Conservation (phyloP, 2,888 invertebrate species). For the Melieria crassipennis region DNA sequence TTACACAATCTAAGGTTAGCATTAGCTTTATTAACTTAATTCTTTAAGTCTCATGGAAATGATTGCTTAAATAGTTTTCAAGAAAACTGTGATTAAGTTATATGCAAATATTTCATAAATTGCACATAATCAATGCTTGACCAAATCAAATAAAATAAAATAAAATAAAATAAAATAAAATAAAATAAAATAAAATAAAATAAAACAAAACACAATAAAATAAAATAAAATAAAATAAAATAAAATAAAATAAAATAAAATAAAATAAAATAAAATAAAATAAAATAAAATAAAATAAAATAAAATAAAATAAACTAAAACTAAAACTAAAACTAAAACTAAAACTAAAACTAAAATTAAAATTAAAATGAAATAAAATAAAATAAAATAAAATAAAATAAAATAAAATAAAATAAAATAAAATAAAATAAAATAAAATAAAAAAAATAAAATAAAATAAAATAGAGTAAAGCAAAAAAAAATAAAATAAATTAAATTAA, state of each 20-base stretch:
- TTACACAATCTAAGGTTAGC: too few relatives aligned
- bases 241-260: conserved; percentile 12
- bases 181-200: conserved; percentile 16
- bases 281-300: conserved; percentile 14
- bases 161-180: conserved; percentile 14
- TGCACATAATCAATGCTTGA: not conserved
- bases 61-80: too few relatives aligned
- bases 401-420: too few relatives aligned
- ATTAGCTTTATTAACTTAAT: too few relatives aligned
- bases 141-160: conserved; percentile 4
- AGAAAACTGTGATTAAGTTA: too few relatives aligned
- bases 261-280: conserved; percentile 17
- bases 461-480: too few relatives aligned
- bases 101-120: not conserved
- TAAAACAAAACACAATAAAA: conserved; percentile 10
- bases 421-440: too few relatives aligned
- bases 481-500: too few relatives aligned
- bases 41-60: too few relatives aligned
- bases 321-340: conserved; percentile 15
- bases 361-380: too few relatives aligned
- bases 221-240: conserved; percentile 12
- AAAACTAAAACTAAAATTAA: conserved; percentile 18
- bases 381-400: too few relatives aligned
- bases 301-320: conserved; percentile 16
- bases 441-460: too few relatives aligned